Evolutionary conservation across 2,888 invertebrate genomes (phyloP), one percentile per base, ranked within the genome.

Genomic region (Drosophila greeni): DNA sequence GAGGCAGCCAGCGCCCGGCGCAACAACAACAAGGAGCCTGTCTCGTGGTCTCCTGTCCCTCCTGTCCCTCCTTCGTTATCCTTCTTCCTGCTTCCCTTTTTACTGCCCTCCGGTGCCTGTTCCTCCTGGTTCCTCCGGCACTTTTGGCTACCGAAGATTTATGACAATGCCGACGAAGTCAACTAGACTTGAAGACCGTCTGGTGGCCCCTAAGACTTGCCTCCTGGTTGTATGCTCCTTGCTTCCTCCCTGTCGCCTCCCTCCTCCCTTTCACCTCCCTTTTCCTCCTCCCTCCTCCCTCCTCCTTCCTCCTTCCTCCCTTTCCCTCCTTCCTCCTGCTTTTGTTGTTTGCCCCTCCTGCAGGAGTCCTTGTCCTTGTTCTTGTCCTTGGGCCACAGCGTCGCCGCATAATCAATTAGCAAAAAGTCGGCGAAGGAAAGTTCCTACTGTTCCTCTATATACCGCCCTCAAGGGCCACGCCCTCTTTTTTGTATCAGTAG

Each of bases 301-400:
- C 20, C 20, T 20, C 20, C n/a, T n/a, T 20, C 20, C 20, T 20
- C 20, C 20, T 3, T n/a, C n/a, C 2, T 20, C 20, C 20, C 20
- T 20, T 20, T 3, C 20, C 20, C 20, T 20, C 20, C 20, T 29
- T n/a, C 31, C 42, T 8, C 7, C n/a, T 18, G 39, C 51, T 4
- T 16, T 26, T 43, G 12, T 43, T 14, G 20, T 14, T 39, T 2
- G 43, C 16, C 18, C 18, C 45, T 29, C 14, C 29, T 14, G 45
- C 45, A 9, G 18, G 40, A 56, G 64, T 64, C 65, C 54, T 40
- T 65, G 47, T 43, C 54, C 53, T 65, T 65, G 66, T 43, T 37
- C 67, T 51, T 66, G 66, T 52, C 66, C 66, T 66, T 66, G 66
- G 55, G 55, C 65, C 66, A 42, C 55, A 26, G 40, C 55, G 56